Base-by-base conservation (phyloP, 1,140 invertebrate genomes). In the Diabrotica undecimpunctata region DNA sequence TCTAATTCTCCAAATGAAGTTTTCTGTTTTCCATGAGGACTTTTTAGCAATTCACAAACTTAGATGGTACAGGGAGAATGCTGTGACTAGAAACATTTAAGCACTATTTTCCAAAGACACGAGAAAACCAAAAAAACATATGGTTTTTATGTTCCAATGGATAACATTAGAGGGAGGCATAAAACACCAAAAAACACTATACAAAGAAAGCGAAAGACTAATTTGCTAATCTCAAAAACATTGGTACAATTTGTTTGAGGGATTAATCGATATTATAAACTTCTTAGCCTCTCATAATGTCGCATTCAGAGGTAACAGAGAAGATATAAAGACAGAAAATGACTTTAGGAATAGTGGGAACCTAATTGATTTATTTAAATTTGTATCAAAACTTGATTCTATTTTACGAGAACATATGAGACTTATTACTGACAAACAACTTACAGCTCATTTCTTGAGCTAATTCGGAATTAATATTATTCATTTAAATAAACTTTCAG, bases 281-380 rank as follows among this genome's bases (percentile, higher is more conserved):
- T 72, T 70, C 52, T 75, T 74, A 65, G 70, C 74, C 55, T 74
- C 72, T 70, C 67, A 72, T 69, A 75, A 74, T 71, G 58, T 74
- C 8, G 68, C 70, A 68, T 67, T 73, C 66, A 70, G 62, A 67
- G 62, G 58, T 66, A 65, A 66, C 38, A 36, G 52, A 60, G 64
- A 55, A 53, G 50, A 41, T 57, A 6, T 63, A 6, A 66, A 66
- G 65, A 70, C 61, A 72, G 64, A 66, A 59, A 64, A 53, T 54
- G 65, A 62, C 41, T 65, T 13, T 57, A 66, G 53, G 57, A 70
- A 70, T 66, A 60, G 12, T 61, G 61, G 68, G 37, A 73, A 69
- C 62, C 70, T 72, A 51, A 73, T 73, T 58, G 65, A 71, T 62
- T 69, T 71, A 66, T 70, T 72, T 70, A 66, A 69, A 66, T 55